These are phyloP conservation scores for Apamea sordens DNA, from an alignment of 2,888 invertebrate species.

Conservation along the genomic window DNA sequence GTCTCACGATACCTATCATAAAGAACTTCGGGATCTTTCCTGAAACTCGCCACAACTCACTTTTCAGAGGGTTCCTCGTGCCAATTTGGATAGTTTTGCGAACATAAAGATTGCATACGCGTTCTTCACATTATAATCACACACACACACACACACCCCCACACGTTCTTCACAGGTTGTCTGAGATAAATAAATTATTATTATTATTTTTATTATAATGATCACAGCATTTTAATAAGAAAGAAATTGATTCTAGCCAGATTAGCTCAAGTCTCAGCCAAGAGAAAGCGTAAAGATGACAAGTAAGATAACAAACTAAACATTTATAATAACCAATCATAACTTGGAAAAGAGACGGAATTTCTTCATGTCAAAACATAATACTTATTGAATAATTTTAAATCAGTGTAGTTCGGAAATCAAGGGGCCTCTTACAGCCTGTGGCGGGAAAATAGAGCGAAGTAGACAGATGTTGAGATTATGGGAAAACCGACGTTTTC, in stretches of 20 bases:
- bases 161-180: too few relatives aligned
- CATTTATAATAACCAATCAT: not conserved
- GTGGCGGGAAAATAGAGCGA: too few relatives aligned
- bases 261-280: not conserved
- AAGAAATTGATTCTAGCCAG: slow-evolving; percentile 4
- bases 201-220: too few relatives aligned
- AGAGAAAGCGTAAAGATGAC: slow-evolving; percentile 25
- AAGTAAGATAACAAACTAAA: not conserved
- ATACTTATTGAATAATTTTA: too few relatives aligned
- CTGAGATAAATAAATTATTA: too few relatives aligned
- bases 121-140: slow-evolving; percentile 11
- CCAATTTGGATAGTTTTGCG: not conserved
- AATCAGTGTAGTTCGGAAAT: too few relatives aligned
- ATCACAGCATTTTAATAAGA: slow-evolving; percentile 8
- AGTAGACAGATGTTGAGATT: too few relatives aligned
- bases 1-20: not conserved
- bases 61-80: not conserved
- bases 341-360: not conserved
- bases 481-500: too few relatives aligned
- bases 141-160: too few relatives aligned
- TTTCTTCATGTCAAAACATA: too few relatives aligned
- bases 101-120: too few relatives aligned
- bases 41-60: not conserved
- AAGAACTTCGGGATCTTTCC: not conserved
- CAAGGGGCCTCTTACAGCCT: too few relatives aligned